Evolutionary conservation across 2,888 invertebrate genomes (phyloP), one percentile per base, ranked within the genome.

Genomic region (Agonopterix arenella): DNA sequence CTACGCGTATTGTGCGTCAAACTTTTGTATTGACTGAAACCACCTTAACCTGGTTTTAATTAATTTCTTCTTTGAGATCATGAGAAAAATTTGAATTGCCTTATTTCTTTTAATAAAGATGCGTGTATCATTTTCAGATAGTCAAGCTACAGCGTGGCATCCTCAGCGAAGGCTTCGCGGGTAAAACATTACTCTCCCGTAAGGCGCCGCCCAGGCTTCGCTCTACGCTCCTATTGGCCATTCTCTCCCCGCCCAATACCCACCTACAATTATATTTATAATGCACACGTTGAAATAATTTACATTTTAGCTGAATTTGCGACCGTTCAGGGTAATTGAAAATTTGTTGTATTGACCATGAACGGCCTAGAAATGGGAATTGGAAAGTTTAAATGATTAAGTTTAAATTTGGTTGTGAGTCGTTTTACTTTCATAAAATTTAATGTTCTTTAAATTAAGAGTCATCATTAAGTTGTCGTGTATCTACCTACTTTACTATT

Each of bases 231-330:
- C 78, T 58, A 88, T 88, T 88, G 88, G 88, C 68, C 67, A 64
- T 52, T 50, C 59, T 54, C 57, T 63, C 62, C 61, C 83, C 85
- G 84, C 88, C 88, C 81, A 28, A 76, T 71, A 59, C 72, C 80
- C 79, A 82, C 84, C 85, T 86, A 84, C 85, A 86, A 83, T 84
- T 83, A 86, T 88, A 86, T 88, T 89, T 88, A 89, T 88, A 86
- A 86, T 86, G 84, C 83, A 82, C 80, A 80, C 78, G 79, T 73
- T 80, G 77, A 86, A 85, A 88, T 88, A 88, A 88, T 88, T 89
- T 88, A 88, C 86, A 86, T 88, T 86, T 83, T 73, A 84, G 84
- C 84, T 83, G 85, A 89, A 89, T 88, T 88, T 88, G 89, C 85
- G 83, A 83, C 78, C 80, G 75, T 80, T 75, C 46, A 11, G 82